Evolutionary conservation across 1,140 invertebrate species (phyloP).

Genomic region (Microplitis demolitor): DNA sequence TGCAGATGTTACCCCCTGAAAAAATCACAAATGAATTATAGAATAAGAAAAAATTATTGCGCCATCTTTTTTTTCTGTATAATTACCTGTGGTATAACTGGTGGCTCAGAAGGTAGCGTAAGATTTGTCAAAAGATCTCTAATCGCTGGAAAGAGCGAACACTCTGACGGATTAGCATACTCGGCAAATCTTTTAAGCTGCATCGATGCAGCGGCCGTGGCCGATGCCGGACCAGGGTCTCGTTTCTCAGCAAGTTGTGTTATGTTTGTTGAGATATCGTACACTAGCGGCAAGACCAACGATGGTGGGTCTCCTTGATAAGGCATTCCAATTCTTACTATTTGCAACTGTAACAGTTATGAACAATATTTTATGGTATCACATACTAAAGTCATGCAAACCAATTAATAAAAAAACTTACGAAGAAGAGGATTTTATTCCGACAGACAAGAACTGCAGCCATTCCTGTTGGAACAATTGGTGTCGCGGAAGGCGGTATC

Average conservation of each 20-base stretch:
- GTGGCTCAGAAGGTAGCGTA: slow-evolving; percentile 71
- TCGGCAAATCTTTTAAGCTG: slow-evolving; percentile 76
- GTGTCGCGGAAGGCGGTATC: slow-evolving; percentile 83
- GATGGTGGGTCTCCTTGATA: slow-evolving; percentile 75
- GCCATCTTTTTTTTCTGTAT: not conserved
- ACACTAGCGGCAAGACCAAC: slow-evolving; percentile 85
- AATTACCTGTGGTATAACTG: slow-evolving; percentile 57
- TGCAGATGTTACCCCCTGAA: slow-evolving; percentile 56
- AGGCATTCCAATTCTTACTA: slow-evolving; percentile 74
- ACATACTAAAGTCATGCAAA: not conserved
- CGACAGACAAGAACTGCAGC: slow-evolving; percentile 81
- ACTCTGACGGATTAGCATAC: slow-evolving; percentile 73
- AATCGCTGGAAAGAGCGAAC: slow-evolving; percentile 86
- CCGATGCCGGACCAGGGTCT: slow-evolving; percentile 67
- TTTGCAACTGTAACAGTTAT: slow-evolving; percentile 72
- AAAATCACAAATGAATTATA: slow-evolving; percentile 12
- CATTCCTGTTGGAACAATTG: slow-evolving; percentile 83
- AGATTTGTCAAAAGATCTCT: slow-evolving; percentile 84
- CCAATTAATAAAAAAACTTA: slow-evolving; percentile 60
- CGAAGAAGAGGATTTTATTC: slow-evolving; percentile 88
- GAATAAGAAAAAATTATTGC: not conserved
- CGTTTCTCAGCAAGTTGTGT: slow-evolving; percentile 85
- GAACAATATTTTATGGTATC: not conserved
- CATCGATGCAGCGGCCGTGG: slow-evolving; percentile 68
- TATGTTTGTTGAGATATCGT: slow-evolving; percentile 83